phyloP scores from a whole-genome alignment of 2,113 vertebrate genomes.

The Gambusia affinis region DNA sequence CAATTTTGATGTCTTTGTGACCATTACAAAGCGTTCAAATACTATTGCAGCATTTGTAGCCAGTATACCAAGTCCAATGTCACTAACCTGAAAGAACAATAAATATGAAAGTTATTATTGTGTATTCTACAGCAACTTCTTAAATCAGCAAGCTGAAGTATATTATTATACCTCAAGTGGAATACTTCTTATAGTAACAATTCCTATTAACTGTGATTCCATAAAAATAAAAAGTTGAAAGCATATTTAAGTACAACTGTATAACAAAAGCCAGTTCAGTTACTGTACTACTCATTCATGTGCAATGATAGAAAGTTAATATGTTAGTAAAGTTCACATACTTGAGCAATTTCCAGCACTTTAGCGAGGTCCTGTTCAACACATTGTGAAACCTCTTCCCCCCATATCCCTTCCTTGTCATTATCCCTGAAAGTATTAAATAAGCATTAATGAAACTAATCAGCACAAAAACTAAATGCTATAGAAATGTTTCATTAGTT shows the following conservation, averaged over 20 bases:
- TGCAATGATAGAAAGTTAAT: background rate
- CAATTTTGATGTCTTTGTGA: conserved; percentile 11
- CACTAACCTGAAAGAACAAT: conserved; percentile 56
- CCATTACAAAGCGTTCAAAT: conserved; percentile 21
- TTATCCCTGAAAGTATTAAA: background rate
- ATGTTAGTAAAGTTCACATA: conserved; percentile 25
- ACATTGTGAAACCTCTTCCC: background rate
- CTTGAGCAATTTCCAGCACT: conserved; percentile 14
- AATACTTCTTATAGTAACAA: background rate
- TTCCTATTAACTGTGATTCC: background rate
- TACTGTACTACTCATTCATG: background rate
- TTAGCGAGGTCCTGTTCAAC: background rate
- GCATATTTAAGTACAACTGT: background rate
- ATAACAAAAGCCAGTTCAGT: background rate
- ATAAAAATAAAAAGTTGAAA: background rate
- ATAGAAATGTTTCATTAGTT: background rate
- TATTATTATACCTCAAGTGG: background rate
- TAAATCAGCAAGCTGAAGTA: background rate
- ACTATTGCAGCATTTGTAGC: background rate
- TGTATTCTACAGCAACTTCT: background rate
- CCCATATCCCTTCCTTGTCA: accelerated
- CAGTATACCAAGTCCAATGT: conserved; percentile 61
- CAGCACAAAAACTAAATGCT: background rate
- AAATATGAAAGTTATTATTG: background rate
- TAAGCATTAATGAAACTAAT: background rate